Percentiles rank a stretch among this genome's conserved stretches.
phyloP scores from a whole-genome alignment of 2,888 invertebrate genomes.

The Coecobrya sp. region DNA sequence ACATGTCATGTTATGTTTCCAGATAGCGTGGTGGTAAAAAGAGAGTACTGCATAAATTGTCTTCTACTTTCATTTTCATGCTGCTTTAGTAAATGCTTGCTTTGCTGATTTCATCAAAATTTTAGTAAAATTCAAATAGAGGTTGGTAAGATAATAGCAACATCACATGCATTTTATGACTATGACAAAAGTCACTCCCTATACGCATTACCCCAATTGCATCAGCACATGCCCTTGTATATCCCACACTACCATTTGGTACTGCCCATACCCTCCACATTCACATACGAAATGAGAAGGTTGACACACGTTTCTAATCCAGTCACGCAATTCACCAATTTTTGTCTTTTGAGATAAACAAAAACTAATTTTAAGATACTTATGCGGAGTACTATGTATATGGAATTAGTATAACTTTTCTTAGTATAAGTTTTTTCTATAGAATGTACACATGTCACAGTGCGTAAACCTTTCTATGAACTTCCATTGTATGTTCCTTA shows the following conservation, averaged over 20 bases:
- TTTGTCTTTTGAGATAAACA: constrained; percentile 74
- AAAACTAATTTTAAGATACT: constrained; percentile 28
- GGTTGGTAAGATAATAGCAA: not conserved
- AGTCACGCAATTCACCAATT: constrained; percentile 80
- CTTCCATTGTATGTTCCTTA: not conserved
- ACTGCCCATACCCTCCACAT: constrained; percentile 21
- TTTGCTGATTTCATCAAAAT: not conserved
- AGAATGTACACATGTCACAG: constrained; percentile 12
- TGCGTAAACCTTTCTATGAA: constrained; percentile 47
- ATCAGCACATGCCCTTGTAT: constrained; percentile 15
- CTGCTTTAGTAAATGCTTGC: not conserved
- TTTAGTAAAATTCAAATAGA: not conserved
- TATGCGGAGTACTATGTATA: not conserved
- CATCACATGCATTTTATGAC: constrained; percentile 15
- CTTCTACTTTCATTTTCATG: constrained; percentile 10
- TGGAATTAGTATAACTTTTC: not conserved
- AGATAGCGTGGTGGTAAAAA: not conserved
- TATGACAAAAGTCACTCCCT: not conserved
- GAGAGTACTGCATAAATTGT: not conserved
- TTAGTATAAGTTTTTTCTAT: not conserved
- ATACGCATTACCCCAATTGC: constrained; percentile 5
- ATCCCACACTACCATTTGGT: not conserved
- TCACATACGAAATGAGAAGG: constrained; percentile 33
- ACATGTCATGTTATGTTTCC: too few species aligned
- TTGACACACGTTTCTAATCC: constrained; percentile 66